Evolutionary conservation across 2,888 invertebrate genomes (phyloP).

Genomic region (Galeruca laticollis): DNA sequence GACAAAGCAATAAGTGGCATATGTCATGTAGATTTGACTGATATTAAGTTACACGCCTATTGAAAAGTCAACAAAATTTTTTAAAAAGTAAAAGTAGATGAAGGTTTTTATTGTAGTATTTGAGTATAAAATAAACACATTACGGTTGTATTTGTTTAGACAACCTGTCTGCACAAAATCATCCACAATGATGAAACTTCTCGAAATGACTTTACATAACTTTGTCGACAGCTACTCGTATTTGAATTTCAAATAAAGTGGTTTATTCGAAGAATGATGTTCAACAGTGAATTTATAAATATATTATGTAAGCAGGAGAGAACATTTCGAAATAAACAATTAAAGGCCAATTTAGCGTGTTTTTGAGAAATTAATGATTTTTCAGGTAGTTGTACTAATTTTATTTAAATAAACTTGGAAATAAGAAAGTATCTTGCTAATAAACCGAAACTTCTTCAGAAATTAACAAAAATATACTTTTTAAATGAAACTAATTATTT

Average conservation of each 20-base stretch:
- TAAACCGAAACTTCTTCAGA: too few species aligned
- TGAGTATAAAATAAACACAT: slow-evolving; percentile 26
- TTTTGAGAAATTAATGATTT: too few species aligned
- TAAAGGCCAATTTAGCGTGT: not conserved
- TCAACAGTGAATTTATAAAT: not conserved
- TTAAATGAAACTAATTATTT: too few species aligned
- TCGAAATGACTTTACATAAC: slow-evolving; percentile 6
- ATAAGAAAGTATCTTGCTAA: too few species aligned
- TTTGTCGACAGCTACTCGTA: slow-evolving; percentile 14
- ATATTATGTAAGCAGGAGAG: not conserved
- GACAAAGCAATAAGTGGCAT: not conserved
- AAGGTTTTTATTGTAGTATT: slow-evolving; percentile 14
- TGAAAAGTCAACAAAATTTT: not conserved
- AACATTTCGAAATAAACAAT: not conserved
- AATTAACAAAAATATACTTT: too few species aligned
- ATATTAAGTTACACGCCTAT: not conserved
- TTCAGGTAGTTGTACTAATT: too few species aligned
- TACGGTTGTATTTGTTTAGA: slow-evolving; percentile 29
- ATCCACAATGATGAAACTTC: slow-evolving; percentile 10
- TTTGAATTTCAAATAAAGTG: slow-evolving; percentile 15
- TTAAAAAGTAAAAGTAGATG: not conserved
- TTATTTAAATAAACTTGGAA: too few species aligned
- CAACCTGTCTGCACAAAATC: slow-evolving; percentile 23
- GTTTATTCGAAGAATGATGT: slow-evolving; percentile 1
- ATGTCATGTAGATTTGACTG: slow-evolving; percentile 2